Conservation (phyloP, 2,888 invertebrate species). For the Nemoura dubitans region DNA sequence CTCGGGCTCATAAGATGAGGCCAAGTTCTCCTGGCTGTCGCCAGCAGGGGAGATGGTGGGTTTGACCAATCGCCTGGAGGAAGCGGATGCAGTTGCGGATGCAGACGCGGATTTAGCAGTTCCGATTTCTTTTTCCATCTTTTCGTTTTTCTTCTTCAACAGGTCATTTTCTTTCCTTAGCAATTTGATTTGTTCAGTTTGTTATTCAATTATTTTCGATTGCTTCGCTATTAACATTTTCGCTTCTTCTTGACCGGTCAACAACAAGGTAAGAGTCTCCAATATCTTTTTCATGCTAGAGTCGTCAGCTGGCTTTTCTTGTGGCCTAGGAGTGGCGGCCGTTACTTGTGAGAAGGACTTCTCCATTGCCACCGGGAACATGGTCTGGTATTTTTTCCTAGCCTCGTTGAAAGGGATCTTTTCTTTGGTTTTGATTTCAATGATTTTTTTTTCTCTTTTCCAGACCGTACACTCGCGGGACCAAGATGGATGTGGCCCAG, state of each 20-base stretch:
- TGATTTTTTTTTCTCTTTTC: slow-evolving; percentile 9
- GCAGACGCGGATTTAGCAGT: not conserved
- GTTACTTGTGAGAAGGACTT: not conserved
- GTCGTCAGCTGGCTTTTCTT: not conserved
- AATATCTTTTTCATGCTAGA: not conserved
- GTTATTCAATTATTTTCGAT: not conserved
- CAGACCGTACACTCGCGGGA: slow-evolving; percentile 7
- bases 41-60: no score
- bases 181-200: not conserved
- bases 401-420: not conserved
- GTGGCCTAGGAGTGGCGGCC: not conserved
- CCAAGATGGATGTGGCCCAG: slow-evolving; percentile 9
- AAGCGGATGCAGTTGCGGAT: not conserved
- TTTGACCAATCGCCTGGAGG: no score
- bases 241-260: not conserved
- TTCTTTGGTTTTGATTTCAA: slow-evolving; percentile 13
- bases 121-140: not conserved
- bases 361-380: not conserved
- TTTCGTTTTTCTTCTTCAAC: not conserved
- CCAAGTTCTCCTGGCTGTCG: no score
- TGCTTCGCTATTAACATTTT: not conserved
- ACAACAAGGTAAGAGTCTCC: no score
- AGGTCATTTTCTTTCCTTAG: not conserved
- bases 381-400: not conserved
- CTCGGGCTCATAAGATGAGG: no score